These are phyloP conservation scores for Pyrgilauda ruficollis DNA, from an alignment of 2,113 vertebrate genomes.

Conservation along the genomic window DNA sequence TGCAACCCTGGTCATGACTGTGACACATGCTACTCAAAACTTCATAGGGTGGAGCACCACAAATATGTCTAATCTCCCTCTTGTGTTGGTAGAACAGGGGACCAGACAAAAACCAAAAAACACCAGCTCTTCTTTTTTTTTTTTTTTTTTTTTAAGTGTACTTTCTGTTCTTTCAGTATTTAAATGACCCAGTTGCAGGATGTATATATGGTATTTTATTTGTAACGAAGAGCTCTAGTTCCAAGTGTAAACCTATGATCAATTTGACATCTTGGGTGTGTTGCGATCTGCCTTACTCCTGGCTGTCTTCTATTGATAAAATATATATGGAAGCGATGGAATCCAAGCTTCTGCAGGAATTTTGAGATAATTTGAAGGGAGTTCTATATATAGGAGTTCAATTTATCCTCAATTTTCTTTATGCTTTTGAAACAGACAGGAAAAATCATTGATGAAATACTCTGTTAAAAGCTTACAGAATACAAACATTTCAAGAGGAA, in stretches of 20 bases:
- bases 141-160: accelerated
- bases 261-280: not conserved
- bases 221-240: not conserved
- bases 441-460: not conserved
- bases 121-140: no score
- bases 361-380: not conserved
- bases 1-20: not conserved
- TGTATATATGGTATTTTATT: not conserved
- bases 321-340: not conserved
- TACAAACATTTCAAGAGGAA: not conserved
- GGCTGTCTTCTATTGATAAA: not conserved
- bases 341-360: not conserved
- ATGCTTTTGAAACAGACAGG: not conserved
- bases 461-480: not conserved
- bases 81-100: not conserved
- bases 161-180: not conserved
- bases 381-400: not conserved
- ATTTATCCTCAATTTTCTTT: not conserved
- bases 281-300: not conserved
- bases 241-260: not conserved
- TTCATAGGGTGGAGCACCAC: not conserved
- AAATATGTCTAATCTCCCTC: not conserved
- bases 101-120: not conserved
- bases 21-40: not conserved
- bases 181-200: not conserved